Conservation (phyloP, 1,140 invertebrate genomes). For the Parasteatoda tepidariorum region DNA sequence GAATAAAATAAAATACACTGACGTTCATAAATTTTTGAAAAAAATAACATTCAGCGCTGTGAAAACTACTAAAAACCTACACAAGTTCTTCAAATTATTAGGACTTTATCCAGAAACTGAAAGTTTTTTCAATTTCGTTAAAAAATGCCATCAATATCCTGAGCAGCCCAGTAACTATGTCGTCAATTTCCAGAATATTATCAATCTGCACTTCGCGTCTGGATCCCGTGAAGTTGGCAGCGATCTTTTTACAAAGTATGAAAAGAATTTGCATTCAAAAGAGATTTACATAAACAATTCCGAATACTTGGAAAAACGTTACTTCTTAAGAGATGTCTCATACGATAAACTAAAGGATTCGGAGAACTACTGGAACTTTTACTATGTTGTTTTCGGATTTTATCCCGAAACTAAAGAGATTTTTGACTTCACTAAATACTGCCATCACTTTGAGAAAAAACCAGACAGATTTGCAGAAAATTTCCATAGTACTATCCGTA, state of each 20-base stretch:
- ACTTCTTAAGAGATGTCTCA: neutral
- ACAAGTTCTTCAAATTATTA: neutral
- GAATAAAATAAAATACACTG: neutral
- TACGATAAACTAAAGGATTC: neutral
- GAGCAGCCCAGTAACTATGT: neutral
- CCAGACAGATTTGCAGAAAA: neutral
- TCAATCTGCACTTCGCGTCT: neutral
- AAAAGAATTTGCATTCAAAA: neutral
- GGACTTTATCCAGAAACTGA: neutral
- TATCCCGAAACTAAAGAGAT: conserved; percentile 10
- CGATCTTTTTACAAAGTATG: neutral
- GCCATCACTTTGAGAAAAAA: neutral
- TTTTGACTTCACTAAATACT: neutral
- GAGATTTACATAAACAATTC: neutral
- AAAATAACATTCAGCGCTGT: neutral
- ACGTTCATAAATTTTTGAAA: neutral
- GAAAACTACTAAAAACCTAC: neutral
- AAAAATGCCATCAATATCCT: neutral
- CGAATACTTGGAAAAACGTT: neutral
- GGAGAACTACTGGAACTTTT: neutral
- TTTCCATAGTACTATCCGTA: neutral
- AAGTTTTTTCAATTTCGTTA: neutral
- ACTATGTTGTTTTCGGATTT: neutral
- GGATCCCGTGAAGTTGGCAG: neutral
- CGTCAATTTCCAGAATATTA: neutral